A percentile compares a stretch with the other conserved stretches of the same genome.
Conservation (phyloP, 2,113 vertebrate species). For the Eretmochelys imbricata region DNA sequence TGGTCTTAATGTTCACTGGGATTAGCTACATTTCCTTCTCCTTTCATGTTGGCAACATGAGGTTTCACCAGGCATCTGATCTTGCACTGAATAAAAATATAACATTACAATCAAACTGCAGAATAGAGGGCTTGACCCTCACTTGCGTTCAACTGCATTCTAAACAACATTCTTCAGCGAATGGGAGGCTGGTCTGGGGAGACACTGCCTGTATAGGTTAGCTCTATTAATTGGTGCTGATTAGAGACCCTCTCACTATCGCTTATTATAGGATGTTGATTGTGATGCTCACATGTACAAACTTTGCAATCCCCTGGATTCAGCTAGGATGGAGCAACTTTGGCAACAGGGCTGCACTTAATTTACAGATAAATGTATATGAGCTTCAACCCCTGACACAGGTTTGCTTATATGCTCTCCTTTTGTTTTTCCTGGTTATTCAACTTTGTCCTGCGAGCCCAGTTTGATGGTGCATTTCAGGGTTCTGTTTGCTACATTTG, state of each 20-base stretch:
- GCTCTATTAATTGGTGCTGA: background rate
- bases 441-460: background rate
- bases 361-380: background rate
- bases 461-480: background rate
- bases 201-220: fast-evolving
- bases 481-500: background rate
- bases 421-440: conserved; percentile 54
- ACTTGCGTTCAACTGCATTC: conserved; percentile 61
- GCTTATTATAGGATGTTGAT: background rate
- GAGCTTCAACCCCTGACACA: conserved; percentile 12
- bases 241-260: background rate
- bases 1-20: conserved; percentile 69
- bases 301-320: background rate
- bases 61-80: conserved; percentile 71
- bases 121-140: conserved; percentile 62
- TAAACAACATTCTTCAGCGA: background rate
- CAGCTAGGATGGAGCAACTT: background rate
- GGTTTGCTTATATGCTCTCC: conserved; percentile 19
- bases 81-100: conserved; percentile 64
- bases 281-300: background rate
- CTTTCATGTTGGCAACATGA: conserved; percentile 69
- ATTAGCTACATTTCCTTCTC: conserved; percentile 74
- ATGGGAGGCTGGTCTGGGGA: background rate
- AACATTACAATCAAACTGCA: conserved; percentile 32
- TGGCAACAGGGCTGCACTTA: conserved; percentile 7